These are phyloP conservation scores for Meteorus cinctellus DNA, from an alignment of 2,888 invertebrate species.

Conservation along the genomic window DNA sequence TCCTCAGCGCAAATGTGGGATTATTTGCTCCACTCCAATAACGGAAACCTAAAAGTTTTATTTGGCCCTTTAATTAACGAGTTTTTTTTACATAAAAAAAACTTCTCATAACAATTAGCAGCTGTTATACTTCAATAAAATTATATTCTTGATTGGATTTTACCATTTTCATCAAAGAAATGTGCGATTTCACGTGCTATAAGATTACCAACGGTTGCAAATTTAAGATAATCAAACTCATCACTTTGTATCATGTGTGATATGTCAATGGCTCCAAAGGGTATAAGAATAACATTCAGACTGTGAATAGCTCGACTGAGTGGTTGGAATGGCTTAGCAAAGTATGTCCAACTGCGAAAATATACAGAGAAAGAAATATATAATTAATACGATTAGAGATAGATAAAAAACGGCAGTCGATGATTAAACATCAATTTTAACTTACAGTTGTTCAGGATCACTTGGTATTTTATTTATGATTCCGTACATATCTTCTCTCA, in stretches of 20 bases:
- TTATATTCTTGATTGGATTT: constrained; percentile 36
- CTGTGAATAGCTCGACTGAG: constrained; percentile 53
- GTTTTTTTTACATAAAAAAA: constrained; percentile 17
- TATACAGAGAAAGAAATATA: not conserved
- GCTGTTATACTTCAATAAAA: not conserved
- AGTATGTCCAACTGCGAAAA: constrained; percentile 59
- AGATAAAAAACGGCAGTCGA: not conserved
- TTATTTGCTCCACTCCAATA: constrained; percentile 57
- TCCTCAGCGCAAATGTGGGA: constrained; percentile 42
- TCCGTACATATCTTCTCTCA: constrained; percentile 56
- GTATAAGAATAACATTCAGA: constrained; percentile 58
- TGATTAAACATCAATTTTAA: constrained; percentile 21
- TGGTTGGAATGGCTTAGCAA: constrained; percentile 59
- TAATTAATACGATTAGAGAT: not conserved
- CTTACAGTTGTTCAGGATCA: constrained; percentile 57
- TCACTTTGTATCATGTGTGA: constrained; percentile 42
- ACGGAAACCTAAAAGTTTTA: constrained; percentile 54
- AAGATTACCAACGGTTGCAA: constrained; percentile 61
- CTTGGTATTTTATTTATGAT: constrained; percentile 50
- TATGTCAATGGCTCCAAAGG: constrained; percentile 60
- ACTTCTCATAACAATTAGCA: constrained; percentile 6
- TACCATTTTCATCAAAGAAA: constrained; percentile 63
- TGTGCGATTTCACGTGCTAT: constrained; percentile 63
- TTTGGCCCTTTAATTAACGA: not conserved
- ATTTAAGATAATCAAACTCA: constrained; percentile 52